Evolutionary conservation across 2,113 vertebrate species (phyloP), one percentile per base, ranked within the genome.

Genomic region (Pycnonotus jocosus): DNA sequence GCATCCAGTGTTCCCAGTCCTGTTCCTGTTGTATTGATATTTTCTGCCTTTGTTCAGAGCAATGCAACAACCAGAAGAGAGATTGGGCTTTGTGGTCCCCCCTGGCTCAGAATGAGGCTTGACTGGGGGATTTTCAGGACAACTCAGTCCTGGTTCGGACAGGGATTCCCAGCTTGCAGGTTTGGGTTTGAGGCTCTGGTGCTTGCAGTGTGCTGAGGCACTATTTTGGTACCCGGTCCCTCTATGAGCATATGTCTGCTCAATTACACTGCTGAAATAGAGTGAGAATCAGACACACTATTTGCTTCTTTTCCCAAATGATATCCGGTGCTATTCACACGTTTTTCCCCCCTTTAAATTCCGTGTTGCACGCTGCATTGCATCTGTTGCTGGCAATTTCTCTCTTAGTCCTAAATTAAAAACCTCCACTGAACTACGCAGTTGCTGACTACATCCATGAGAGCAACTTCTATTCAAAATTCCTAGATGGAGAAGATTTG

Each of bases 351-450:
- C 91, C 88, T 95, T 91, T 96, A 94, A 91, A 93, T 96, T 79
- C 95, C 2, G 1, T 7, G 21, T 92, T 93, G 58, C 81, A 74
- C 12, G 30, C 82, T 66, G 81, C 60, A 82, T 86, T 93, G 70
- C 91, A 94, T 96, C 91, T 96, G 89, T 64, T 95, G 85, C 92
- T 95, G 95, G 93, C 64, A 97, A 95, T 97, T 97, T 96, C 94
- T 88, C 91, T 95, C 90, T 93, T 69, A 72, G 93, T 95, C 93
- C 82, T 71, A 97, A 97, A 97, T 96, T 95, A 97, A 95, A 97
- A 96, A 60, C 80, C 87, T 95, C 78, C 80, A 65, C 90, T 90
- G 80, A 96, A 87, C 92, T 92, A 78, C 42, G 1, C 74, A 92
- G 47, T 86, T 89, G 65, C 89, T 47, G 74, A 45, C 81, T 95